Percentiles rank a stretch among this genome's conserved stretches.
Evolutionary conservation across 2,888 invertebrate species (phyloP).

Genomic region (Lasioglossum zephyrum): DNA sequence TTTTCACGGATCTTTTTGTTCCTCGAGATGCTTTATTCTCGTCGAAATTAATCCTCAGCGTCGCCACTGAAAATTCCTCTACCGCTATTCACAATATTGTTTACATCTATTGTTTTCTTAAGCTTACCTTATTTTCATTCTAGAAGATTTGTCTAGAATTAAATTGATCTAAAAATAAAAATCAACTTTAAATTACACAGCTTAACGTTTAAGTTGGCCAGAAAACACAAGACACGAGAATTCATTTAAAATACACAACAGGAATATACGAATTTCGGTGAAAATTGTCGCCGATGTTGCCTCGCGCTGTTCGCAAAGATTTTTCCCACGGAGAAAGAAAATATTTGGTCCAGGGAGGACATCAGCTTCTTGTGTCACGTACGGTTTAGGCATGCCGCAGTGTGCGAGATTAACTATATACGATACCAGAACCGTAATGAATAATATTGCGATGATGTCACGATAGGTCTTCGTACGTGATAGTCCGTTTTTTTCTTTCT

Average conservation of each 20-base stretch:
- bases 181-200: too few species aligned
- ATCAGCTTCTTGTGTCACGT: conserved; percentile 63
- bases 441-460: conserved; percentile 64
- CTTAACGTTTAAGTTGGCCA: too few species aligned
- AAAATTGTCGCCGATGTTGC: neutral
- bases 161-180: too few species aligned
- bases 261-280: neutral
- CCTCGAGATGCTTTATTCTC: too few species aligned
- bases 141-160: too few species aligned
- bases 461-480: conserved; percentile 59
- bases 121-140: too few species aligned
- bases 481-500: conserved; percentile 30
- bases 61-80: too few species aligned
- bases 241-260: too few species aligned
- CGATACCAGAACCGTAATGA: conserved; percentile 63
- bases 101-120: too few species aligned
- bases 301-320: neutral
- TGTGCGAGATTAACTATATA: conserved; percentile 67
- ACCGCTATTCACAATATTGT: too few species aligned
- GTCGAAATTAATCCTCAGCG: too few species aligned
- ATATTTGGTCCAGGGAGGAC: conserved; percentile 38
- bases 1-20: neutral
- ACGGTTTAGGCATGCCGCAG: conserved; percentile 59
- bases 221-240: too few species aligned
- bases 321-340: conserved; percentile 1